Evolutionary conservation across 2,888 invertebrate genomes (phyloP), one percentile per base, ranked within the genome.

Genomic region (Scaptomyza polygonia): DNA sequence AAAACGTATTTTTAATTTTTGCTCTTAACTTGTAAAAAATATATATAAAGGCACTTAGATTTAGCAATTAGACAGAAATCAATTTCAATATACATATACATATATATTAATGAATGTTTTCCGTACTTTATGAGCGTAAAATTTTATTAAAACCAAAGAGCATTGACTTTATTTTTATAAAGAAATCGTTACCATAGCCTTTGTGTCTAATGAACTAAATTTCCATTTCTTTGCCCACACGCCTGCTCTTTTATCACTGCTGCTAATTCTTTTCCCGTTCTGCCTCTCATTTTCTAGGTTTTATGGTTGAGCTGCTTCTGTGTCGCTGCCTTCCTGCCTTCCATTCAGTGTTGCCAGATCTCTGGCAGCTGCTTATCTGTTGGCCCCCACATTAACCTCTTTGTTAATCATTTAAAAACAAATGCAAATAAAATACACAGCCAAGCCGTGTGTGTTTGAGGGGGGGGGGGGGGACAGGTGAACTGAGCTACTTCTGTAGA

Each of bases 351-450:
- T n/a, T n/a, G 72, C 65, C 42, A 65, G 40, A 64, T 43, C 29
- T 48, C 29, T 43, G 62, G 53, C 49, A 34, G 27, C 47, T 80
- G 66, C 68, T 77, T 77, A 67, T 71, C 75, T 74, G 65, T 65
- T 49, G 32, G 48, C 32, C 66, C 32, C 66, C 82, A 86, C 86
- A 86, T 86, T 83, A 83, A 83, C 86, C 82, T 86, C 82, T 86
- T 86, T 86, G 80, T 83, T 86, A 83, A 83, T 83, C 80, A 83
- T 86, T 83, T 86, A 83, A 79, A 84, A 83, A 83, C 83, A 83
- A 84, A 83, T 84, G 84, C 79, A 86, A 83, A 82, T 76, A 73
- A 82, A 83, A 80, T 47, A 80, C 58, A 71, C 58, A 58, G 47
- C 51, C 64, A 67, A 39, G 51, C 39, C 47, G 70, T 39, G 16